These are phyloP conservation scores for Magallana nippona DNA, from an alignment of 2,888 invertebrate species.

Conservation along the genomic window DNA sequence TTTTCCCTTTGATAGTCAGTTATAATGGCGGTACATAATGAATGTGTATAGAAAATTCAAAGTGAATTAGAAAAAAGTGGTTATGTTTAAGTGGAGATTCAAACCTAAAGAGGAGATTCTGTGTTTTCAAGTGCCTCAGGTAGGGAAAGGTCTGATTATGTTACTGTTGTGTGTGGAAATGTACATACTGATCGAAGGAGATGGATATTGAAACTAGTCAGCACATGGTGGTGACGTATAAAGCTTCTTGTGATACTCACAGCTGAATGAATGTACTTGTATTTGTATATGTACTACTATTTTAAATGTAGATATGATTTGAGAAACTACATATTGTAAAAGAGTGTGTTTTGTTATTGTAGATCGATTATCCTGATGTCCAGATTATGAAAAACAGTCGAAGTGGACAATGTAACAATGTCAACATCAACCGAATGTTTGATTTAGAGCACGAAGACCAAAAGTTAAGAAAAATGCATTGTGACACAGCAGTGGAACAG, in stretches of 20 bases:
- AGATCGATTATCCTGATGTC: constrained; percentile 88
- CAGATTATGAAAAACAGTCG: constrained; percentile 75
- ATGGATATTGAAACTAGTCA: too few relatives aligned
- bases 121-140: too few relatives aligned
- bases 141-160: too few relatives aligned
- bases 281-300: too few relatives aligned
- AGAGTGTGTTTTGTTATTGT: constrained; percentile 73
- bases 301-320: too few relatives aligned
- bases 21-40: neutral
- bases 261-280: too few relatives aligned
- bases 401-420: constrained; percentile 60
- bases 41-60: too few relatives aligned
- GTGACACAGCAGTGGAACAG: constrained; percentile 71
- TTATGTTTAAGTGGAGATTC: neutral
- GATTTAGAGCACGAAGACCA: constrained; percentile 71
- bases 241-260: too few relatives aligned
- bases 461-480: constrained; percentile 70
- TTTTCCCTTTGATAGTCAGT: neutral
- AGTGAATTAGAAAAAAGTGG: too few relatives aligned
- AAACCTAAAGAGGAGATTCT: neutral
- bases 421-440: constrained; percentile 76
- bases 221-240: too few relatives aligned
- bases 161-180: too few relatives aligned
- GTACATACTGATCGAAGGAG: too few relatives aligned
- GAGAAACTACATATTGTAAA: neutral